Evolutionary conservation across 2,888 invertebrate species (phyloP).

Genomic region (Drosophila meridionalis): DNA sequence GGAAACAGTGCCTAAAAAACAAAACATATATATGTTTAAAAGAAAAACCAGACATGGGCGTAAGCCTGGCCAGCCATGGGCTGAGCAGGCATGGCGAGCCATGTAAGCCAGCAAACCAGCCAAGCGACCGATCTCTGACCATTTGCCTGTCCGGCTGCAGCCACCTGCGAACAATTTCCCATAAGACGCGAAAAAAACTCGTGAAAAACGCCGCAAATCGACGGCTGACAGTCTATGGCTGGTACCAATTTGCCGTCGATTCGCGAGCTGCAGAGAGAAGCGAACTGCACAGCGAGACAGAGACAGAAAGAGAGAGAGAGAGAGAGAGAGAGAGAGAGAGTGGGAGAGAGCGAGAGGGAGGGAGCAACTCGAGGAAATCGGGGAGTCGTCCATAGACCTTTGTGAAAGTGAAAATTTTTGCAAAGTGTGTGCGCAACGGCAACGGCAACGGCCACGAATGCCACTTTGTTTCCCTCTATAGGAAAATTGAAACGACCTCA

Average conservation of each 20-base stretch:
- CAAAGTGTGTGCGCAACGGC: constrained; percentile 53
- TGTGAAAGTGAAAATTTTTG: constrained; percentile 83
- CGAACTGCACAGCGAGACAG: neutral
- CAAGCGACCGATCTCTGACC: constrained; percentile 51
- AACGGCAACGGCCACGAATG: constrained; percentile 23
- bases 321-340: neutral
- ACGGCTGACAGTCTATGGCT: constrained; percentile 75
- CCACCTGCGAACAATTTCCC: constrained; percentile 76
- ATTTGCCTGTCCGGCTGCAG: constrained; percentile 64
- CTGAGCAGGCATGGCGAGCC: constrained; percentile 21
- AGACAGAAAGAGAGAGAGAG: neutral
- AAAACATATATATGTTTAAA: too few relatives aligned
- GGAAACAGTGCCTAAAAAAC: constrained; percentile 29
- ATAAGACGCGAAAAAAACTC: constrained; percentile 36
- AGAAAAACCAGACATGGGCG: constrained; percentile 33
- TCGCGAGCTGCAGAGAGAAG: constrained; percentile 61
- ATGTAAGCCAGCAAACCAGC: constrained; percentile 28
- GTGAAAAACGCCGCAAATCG: constrained; percentile 79
- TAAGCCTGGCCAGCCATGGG: constrained; percentile 41
- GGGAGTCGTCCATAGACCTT: constrained; percentile 80
- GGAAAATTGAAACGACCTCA: constrained; percentile 15
- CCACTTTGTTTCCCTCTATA: constrained; percentile 44
- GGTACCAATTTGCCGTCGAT: constrained; percentile 81
- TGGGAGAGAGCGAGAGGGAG: constrained; percentile 4
- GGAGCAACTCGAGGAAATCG: constrained; percentile 39